Base-by-base conservation (phyloP, 2,888 invertebrate species). In the Hermaeophaga mercurialis region DNA sequence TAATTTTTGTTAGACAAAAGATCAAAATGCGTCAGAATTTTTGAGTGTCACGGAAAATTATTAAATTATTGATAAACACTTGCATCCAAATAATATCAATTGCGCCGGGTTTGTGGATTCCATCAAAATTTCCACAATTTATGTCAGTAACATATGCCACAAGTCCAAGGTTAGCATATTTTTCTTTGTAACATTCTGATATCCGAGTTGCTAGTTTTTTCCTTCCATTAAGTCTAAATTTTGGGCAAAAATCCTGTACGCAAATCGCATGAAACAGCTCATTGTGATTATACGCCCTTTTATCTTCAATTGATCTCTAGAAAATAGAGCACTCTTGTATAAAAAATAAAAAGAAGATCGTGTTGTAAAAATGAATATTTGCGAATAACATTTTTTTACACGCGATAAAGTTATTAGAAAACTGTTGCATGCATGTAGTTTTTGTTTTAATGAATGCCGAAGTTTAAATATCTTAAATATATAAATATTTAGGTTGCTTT, bases 221-320 rank as follows among this genome's bases (percentile, higher is more conserved):
- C 9, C 19, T 19, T 8, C 9, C 22, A 5, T 22, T 19, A 14
- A 22, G 3, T 2, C 15, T n/a, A 28, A 19, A 33, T 31, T 28
- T 22, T 33, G 57, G 53, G 43, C 67, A 61, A 54, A 56, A 45
- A 43, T 64, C 55, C 2, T 67, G 53, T 15, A 61, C 49, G 26
- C 68, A 68, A 46, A 68, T 59, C 1, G 65, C 67, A 39, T 67
- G 63, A 46, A 58, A 65, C 5, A 68, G 47, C 43, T 65, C 64
- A 15, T 65, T 60, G 34, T 67, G 67, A 47, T 67, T 64, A 31
- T 68, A 68, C n/a, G 64, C 48, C n/a, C 50, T 36, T 33, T 48
- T 61, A 2, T 63, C 61, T 9, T 54, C 47, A 9, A 65, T 63
- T 1, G 65, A 64, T 24, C 62, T 50, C 69, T 68, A 63, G 4